phyloP scores from a whole-genome alignment of 2,888 invertebrate species.

The Tortricodes alternella region DNA sequence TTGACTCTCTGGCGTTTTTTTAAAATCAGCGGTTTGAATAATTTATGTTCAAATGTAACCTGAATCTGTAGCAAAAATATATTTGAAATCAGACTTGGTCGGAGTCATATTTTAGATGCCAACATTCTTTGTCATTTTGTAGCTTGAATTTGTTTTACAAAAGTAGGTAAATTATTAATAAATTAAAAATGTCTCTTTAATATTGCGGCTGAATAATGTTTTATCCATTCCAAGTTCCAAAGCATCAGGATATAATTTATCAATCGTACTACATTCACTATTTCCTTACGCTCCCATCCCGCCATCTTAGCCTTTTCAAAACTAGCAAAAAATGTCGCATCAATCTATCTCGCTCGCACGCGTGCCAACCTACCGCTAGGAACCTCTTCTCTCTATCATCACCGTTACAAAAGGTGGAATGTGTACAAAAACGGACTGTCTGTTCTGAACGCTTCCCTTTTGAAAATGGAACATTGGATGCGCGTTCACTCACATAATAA shows the following conservation, averaged over 20 bases:
- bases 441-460: constrained; percentile 52
- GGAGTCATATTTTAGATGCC: too few relatives aligned
- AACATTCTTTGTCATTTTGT: too few relatives aligned
- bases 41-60: too few relatives aligned
- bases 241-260: background rate
- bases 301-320: constrained; percentile 32
- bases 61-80: too few relatives aligned
- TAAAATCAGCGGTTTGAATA: too few relatives aligned
- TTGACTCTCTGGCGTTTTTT: too few relatives aligned
- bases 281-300: constrained; percentile 1
- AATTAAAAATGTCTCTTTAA: background rate
- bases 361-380: constrained; percentile 6
- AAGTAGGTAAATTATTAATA: too few relatives aligned
- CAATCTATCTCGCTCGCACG: constrained; percentile 42
- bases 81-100: too few relatives aligned
- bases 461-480: constrained; percentile 48
- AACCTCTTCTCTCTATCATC: constrained; percentile 37
- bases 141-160: too few relatives aligned
- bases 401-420: constrained; percentile 66
- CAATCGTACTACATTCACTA: background rate
- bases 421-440: constrained; percentile 56
- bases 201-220: background rate
- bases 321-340: constrained; percentile 47
- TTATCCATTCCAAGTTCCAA: background rate
- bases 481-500: constrained; percentile 43